A percentile compares a stretch with the other conserved stretches of the same genome.
These are phyloP conservation scores for Odontomyia ornata DNA, from an alignment of 2,888 invertebrate genomes.

Conservation along the genomic window DNA sequence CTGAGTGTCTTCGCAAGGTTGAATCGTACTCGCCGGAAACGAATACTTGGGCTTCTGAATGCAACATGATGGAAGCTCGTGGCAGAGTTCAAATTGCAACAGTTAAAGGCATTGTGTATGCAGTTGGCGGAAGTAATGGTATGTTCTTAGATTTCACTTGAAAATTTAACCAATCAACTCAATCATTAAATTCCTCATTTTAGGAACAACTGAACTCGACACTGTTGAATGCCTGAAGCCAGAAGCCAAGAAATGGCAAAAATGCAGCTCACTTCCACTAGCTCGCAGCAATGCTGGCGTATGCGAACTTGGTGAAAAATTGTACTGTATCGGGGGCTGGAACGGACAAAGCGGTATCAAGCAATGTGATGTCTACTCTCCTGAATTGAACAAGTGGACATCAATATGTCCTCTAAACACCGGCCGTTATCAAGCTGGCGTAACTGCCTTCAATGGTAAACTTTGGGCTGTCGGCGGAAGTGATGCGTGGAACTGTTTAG, in stretches of 20 bases:
- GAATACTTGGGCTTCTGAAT: constrained; percentile 75
- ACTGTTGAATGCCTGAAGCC: constrained; percentile 69
- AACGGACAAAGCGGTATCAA: constrained; percentile 74
- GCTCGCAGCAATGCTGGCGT: constrained; percentile 77
- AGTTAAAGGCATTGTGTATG: constrained; percentile 75
- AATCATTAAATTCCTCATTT: too few relatives aligned
- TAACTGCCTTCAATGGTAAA: constrained; percentile 72
- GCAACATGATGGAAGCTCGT: constrained; percentile 77
- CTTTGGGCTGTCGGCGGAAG: constrained; percentile 87
- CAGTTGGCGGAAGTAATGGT: constrained; percentile 85
- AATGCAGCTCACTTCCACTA: constrained; percentile 68
- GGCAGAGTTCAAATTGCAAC: constrained; percentile 83
- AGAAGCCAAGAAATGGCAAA: constrained; percentile 66
- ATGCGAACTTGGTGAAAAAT: constrained; percentile 70
- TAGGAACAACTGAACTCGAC: constrained; percentile 75
- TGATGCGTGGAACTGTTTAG: constrained; percentile 87
- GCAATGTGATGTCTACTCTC: constrained; percentile 78
- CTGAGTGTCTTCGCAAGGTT: constrained; percentile 79
- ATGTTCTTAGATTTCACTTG: neutral
- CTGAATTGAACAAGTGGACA: constrained; percentile 71
- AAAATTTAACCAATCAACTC: neutral
- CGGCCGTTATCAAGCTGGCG: constrained; percentile 82
- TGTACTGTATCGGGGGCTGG: constrained; percentile 85
- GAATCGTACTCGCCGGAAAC: constrained; percentile 77
- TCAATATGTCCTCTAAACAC: constrained; percentile 74